Conservation (phyloP, 2,797 vertebrate species). For the Centroberyx gerrardi region DNA sequence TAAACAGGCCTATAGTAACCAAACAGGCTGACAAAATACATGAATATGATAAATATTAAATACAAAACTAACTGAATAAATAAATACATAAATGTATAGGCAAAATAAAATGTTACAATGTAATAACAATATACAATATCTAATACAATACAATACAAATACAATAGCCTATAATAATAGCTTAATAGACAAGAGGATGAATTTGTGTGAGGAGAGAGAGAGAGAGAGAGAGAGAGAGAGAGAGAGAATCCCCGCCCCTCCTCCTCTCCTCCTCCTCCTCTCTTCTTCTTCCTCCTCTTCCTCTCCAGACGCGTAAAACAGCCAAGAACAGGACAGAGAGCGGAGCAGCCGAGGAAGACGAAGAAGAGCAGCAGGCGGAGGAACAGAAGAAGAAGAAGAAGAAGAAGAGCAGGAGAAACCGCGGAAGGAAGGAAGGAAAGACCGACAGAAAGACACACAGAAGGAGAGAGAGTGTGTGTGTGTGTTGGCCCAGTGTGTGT, state of each 20-base stretch:
- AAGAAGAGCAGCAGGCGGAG: constrained; percentile 5
- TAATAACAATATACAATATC: too few relatives aligned
- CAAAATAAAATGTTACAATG: too few relatives aligned
- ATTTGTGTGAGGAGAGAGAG: not conserved
- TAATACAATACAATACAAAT: too few relatives aligned
- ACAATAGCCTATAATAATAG: too few relatives aligned
- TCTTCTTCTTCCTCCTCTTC: constrained; percentile 15
- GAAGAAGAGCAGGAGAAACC: constrained; percentile 4
- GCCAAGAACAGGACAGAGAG: constrained; percentile 6
- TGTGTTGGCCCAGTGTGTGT: not conserved
- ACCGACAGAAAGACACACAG: not conserved
- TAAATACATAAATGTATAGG: too few relatives aligned
- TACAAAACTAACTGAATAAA: too few relatives aligned
- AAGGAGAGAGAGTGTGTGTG: not conserved
- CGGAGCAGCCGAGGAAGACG: constrained; percentile 10
- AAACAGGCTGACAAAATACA: too few relatives aligned
- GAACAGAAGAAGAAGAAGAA: not conserved
- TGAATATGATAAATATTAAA: too few relatives aligned
- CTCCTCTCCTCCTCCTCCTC: constrained; percentile 5
- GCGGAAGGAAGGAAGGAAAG: not conserved
- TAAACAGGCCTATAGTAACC: too few relatives aligned
- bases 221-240: not conserved
- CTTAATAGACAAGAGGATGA: too few relatives aligned
- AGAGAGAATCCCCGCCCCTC: not conserved
- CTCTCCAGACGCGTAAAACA: constrained; percentile 50